Evolutionary conservation across 2,888 invertebrate species (phyloP).

Genomic region (Halictus quadricinctus): DNA sequence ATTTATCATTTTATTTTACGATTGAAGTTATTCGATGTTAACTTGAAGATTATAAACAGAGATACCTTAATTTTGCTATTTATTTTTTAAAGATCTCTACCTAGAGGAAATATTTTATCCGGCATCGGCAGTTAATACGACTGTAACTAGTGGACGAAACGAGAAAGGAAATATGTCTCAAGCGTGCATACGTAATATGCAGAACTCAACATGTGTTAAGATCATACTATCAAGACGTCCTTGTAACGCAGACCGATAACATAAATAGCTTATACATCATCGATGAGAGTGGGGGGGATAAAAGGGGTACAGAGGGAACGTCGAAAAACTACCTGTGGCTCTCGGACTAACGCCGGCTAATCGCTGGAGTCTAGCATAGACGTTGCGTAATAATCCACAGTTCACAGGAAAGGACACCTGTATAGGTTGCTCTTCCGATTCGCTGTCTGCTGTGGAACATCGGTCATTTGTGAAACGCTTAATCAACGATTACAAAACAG

Average conservation of each 20-base stretch:
- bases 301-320: constrained; percentile 15
- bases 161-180: constrained; percentile 9
- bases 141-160: background rate
- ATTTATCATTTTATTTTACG: background rate
- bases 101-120: background rate
- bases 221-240: constrained; percentile 21
- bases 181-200: background rate
- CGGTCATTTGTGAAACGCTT: background rate
- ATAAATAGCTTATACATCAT: constrained; percentile 35
- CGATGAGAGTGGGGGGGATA: constrained; percentile 4
- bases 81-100: background rate
- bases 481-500: background rate
- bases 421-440: constrained; percentile 41
- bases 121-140: background rate
- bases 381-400: constrained; percentile 68
- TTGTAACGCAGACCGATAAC: constrained; percentile 32
- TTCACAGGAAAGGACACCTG: constrained; percentile 62
- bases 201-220: background rate
- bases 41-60: background rate
- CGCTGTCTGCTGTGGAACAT: constrained; percentile 25
- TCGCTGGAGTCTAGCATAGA: constrained; percentile 40
- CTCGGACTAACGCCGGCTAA: constrained; percentile 43
- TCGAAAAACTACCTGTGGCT: constrained; percentile 29
- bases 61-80: background rate
- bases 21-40: background rate